Conservation (phyloP, 2,797 vertebrate species). For the Brachymystax lenok region DNA sequence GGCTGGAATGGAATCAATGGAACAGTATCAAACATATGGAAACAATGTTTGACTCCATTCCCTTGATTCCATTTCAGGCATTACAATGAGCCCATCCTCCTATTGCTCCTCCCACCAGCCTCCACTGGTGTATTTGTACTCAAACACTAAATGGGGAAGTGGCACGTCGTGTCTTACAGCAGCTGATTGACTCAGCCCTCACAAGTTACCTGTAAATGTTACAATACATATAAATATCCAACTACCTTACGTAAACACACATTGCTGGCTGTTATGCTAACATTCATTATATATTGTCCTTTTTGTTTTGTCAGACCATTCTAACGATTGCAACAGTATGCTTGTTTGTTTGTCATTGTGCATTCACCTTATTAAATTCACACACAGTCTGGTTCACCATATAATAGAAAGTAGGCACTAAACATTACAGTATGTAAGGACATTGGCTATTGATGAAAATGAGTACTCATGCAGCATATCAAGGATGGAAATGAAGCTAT, state of each 20-base stretch:
- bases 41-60: too few species aligned
- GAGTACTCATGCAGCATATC: neutral
- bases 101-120: too few species aligned
- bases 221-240: neutral
- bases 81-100: too few species aligned
- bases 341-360: neutral
- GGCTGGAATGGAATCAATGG: too few species aligned
- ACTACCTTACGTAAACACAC: neutral
- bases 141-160: neutral
- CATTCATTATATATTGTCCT: neutral
- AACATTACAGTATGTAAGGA: neutral
- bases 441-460: neutral
- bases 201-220: neutral
- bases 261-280: neutral
- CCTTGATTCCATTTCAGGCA: too few species aligned
- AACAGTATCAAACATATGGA: too few species aligned
- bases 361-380: conserved; percentile 4
- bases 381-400: neutral
- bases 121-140: too few species aligned
- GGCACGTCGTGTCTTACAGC: neutral
- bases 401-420: neutral
- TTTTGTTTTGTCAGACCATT: neutral
- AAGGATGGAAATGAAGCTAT: too few species aligned
- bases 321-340: neutral
- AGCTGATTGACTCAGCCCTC: neutral